phyloP scores from a whole-genome alignment of 2,113 vertebrate species.

The Coracopsis vasa region DNA sequence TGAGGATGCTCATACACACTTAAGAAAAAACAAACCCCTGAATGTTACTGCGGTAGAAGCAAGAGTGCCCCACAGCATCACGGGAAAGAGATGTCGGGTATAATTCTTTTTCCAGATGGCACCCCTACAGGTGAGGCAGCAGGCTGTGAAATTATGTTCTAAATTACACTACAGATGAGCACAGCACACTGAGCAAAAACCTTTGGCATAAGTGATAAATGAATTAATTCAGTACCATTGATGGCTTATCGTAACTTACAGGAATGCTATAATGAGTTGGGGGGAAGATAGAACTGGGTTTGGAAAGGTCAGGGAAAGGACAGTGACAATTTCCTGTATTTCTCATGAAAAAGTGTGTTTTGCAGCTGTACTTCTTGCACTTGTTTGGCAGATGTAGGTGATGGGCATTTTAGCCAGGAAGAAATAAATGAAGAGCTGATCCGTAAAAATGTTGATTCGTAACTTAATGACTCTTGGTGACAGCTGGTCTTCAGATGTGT shows the following conservation, averaged over 20 bases:
- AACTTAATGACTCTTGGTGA: not conserved
- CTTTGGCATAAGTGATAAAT: slow-evolving; percentile 77
- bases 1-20: slow-evolving; percentile 27
- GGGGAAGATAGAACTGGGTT: not conserved
- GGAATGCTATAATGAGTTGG: not conserved
- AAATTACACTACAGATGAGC: slow-evolving; percentile 81
- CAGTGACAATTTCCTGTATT: not conserved
- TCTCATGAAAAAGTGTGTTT: not conserved
- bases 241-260: slow-evolving; percentile 44
- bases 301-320: slow-evolving; percentile 42
- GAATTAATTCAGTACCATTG: slow-evolving; percentile 68
- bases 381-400: not conserved
- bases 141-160: slow-evolving; percentile 93
- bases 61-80: slow-evolving; percentile 34
- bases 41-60: not conserved
- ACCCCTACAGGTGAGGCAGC: slow-evolving; percentile 87
- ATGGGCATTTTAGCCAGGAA: not conserved
- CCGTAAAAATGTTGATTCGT: fast-evolving
- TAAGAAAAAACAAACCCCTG: not conserved
- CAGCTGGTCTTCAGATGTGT: not conserved
- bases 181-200: slow-evolving; percentile 57
- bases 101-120: slow-evolving; percentile 76
- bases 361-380: not conserved
- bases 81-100: slow-evolving; percentile 35
- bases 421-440: not conserved